Conservation (phyloP, 2,113 vertebrate genomes). For the Pteropus alecto region DNA sequence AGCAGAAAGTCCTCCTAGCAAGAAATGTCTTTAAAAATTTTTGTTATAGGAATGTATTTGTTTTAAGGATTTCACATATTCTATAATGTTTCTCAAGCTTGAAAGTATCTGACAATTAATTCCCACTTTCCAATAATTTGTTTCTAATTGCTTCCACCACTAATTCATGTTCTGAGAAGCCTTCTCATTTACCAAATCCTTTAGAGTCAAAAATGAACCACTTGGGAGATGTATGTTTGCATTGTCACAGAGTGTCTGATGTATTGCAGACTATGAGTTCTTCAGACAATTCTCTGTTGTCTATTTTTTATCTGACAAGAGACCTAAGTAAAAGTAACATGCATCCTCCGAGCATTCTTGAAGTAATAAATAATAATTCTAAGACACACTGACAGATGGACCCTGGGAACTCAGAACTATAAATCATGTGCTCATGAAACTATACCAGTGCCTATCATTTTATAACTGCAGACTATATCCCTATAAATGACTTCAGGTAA, state of each 20-base stretch:
- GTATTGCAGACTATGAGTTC: not conserved
- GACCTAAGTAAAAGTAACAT: not conserved
- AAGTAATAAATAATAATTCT: conserved; percentile 41
- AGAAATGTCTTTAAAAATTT: not conserved
- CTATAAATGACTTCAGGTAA: conserved; percentile 32
- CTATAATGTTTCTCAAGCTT: not conserved
- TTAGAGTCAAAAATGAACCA: not conserved
- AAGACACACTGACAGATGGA: conserved; percentile 33
- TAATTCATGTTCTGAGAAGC: not conserved
- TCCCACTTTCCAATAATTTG: not conserved
- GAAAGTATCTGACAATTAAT: not conserved
- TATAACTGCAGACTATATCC: not conserved
- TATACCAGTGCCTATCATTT: not conserved
- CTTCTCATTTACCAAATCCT: not conserved
- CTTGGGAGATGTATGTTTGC: not conserved
- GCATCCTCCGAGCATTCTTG: not conserved
- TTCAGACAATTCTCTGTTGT: not conserved
- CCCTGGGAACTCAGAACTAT: not conserved
- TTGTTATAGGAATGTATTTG: not conserved
- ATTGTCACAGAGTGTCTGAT: not conserved
- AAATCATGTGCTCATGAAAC: not conserved
- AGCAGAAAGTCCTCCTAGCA: not conserved
- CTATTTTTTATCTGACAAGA: conserved; percentile 4
- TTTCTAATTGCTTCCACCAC: not conserved
- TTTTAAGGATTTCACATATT: not conserved